These are phyloP conservation scores for Catonia carolina DNA, from an alignment of 2,888 invertebrate genomes.

Conservation along the genomic window DNA sequence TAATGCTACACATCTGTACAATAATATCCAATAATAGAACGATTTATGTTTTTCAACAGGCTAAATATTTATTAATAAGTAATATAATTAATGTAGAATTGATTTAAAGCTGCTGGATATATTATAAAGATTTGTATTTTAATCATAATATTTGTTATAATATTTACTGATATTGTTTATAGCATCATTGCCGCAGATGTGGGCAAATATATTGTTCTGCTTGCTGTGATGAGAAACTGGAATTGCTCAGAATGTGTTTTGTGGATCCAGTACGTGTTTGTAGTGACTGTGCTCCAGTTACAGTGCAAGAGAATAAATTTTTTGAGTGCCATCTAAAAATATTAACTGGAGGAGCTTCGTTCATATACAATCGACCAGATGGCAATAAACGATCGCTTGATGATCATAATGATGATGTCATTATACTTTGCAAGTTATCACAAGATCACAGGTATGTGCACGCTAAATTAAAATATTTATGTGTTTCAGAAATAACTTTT, in stretches of 20 bases:
- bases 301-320: constrained; percentile 45
- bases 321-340: constrained; percentile 45
- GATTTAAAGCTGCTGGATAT: no score
- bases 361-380: no score
- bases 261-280: constrained; percentile 48
- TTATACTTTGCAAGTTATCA: constrained; percentile 32
- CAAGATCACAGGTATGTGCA: constrained; percentile 31
- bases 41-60: background rate
- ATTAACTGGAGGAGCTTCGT: constrained; percentile 32
- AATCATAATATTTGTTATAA: background rate
- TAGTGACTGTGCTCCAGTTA: constrained; percentile 40
- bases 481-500: no score
- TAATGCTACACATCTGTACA: no score
- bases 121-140: background rate
- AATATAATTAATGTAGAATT: no score
- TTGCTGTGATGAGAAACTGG: constrained; percentile 42
- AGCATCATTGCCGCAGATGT: constrained; percentile 49
- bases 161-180: no score
- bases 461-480: background rate
- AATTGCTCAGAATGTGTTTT: constrained; percentile 47
- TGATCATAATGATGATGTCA: background rate
- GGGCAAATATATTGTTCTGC: constrained; percentile 45
- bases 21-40: no score
- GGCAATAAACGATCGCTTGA: no score
- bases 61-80: background rate